A percentile compares a stretch with the other conserved stretches of the same genome.
phyloP scores from a whole-genome alignment of 2,888 invertebrate species.

The Thereva nobilitata region DNA sequence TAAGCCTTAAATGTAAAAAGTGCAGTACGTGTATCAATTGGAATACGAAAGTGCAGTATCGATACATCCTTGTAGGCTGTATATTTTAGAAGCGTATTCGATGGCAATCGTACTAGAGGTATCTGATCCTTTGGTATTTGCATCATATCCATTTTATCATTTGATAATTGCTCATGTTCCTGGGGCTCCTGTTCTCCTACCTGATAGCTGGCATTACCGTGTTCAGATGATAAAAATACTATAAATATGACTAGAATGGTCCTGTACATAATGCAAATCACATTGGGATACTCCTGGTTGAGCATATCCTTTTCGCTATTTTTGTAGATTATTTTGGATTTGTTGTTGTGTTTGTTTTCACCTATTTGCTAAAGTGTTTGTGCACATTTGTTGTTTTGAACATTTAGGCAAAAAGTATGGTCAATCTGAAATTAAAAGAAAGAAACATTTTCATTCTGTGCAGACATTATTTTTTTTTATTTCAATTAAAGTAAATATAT shows the following conservation, averaged over 20 bases:
- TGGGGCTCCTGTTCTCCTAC: slow-evolving; percentile 43
- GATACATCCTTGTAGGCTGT: slow-evolving; percentile 65
- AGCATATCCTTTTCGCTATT: slow-evolving; percentile 12
- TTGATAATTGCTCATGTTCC: slow-evolving; percentile 26
- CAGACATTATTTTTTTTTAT: no score
- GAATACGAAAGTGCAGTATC: slow-evolving; percentile 63
- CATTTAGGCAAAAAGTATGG: no score
- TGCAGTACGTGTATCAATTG: slow-evolving; percentile 60
- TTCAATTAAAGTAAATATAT: no score
- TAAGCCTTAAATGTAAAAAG: slow-evolving; percentile 57
- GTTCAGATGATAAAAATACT: slow-evolving; percentile 33
- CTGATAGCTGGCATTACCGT: slow-evolving; percentile 37
- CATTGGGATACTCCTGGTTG: slow-evolving; percentile 3
- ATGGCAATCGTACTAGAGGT: slow-evolving; percentile 57
- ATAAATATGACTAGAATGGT: slow-evolving; percentile 39
- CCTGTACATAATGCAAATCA: slow-evolving; percentile 17
- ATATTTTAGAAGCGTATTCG: slow-evolving; percentile 60
- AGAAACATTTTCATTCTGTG: no score
- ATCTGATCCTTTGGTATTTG: slow-evolving; percentile 51
- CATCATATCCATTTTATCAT: slow-evolving; percentile 45
- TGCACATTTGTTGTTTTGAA: no score
- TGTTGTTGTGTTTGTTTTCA: no score
- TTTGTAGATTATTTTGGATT: neutral
- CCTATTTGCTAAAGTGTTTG: no score
- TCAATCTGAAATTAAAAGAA: no score